Conservation (phyloP, 2,888 invertebrate species). For the Cosmia trapezina region DNA sequence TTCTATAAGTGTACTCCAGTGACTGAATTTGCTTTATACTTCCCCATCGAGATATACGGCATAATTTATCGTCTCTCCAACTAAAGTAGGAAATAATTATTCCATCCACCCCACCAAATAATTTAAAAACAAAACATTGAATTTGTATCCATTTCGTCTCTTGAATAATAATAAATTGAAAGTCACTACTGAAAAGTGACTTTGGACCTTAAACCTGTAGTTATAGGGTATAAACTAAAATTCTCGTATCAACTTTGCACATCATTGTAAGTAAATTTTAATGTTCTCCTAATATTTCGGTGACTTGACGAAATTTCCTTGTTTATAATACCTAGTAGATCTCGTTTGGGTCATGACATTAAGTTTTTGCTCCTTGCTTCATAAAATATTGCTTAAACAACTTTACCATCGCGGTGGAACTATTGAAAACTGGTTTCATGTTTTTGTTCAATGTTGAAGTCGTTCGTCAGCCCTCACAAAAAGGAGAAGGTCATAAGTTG, state of each 20-base stretch:
- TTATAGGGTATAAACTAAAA: constrained; percentile 28
- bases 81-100: constrained; percentile 52
- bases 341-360: constrained; percentile 63
- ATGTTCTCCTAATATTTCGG: constrained; percentile 69
- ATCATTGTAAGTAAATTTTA: constrained; percentile 72
- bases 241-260: constrained; percentile 62
- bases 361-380: constrained; percentile 58
- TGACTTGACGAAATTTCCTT: constrained; percentile 66
- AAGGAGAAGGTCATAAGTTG: constrained; percentile 25
- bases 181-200: constrained; percentile 7
- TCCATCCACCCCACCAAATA: constrained; percentile 47
- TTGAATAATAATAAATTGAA: constrained; percentile 60
- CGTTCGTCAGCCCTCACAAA: constrained; percentile 32
- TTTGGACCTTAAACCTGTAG: constrained; percentile 16
- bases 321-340: constrained; percentile 53
- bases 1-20: not conserved
- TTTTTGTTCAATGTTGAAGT: constrained; percentile 34
- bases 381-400: constrained; percentile 58
- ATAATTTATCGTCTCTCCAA: constrained; percentile 30
- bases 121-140: constrained; percentile 62
- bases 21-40: not conserved
- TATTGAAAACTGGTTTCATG: constrained; percentile 21
- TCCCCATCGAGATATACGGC: constrained; percentile 14
- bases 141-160: constrained; percentile 56
- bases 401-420: constrained; percentile 31